These are phyloP conservation scores for Penaeus vannamei DNA, from an alignment of 1,140 invertebrate species.

Conservation along the genomic window DNA sequence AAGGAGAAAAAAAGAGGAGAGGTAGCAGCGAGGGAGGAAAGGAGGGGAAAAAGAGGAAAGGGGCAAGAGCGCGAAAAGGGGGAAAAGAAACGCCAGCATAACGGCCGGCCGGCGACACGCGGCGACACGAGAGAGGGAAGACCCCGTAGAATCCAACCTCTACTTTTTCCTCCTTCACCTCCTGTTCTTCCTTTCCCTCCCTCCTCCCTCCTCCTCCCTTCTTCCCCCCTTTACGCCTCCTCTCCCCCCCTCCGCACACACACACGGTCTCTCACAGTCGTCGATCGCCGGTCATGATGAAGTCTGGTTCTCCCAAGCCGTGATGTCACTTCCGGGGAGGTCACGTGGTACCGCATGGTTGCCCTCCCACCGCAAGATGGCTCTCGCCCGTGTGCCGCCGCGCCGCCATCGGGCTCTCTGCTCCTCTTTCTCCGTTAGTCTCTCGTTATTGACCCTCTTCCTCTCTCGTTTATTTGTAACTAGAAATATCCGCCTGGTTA, in stretches of 20 bases:
- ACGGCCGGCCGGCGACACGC: background rate
- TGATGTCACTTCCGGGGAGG: conserved; percentile 51
- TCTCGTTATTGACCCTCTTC: too few relatives aligned
- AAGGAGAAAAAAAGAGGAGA: background rate
- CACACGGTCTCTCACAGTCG: too few relatives aligned
- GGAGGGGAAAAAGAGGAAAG: background rate
- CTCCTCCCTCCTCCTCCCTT: background rate
- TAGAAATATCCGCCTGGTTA: too few relatives aligned
- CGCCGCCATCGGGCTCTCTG: background rate
- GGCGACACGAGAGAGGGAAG: too few relatives aligned
- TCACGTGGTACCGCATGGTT: conserved; percentile 43
- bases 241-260: too few relatives aligned
- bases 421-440: background rate
- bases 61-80: background rate
- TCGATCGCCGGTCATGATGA: too few relatives aligned
- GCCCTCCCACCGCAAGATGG: conserved; percentile 36
- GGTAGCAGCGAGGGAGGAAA: background rate
- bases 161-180: too few relatives aligned
- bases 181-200: background rate
- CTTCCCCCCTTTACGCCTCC: background rate
- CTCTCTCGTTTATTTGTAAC: too few relatives aligned
- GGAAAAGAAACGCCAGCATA: background rate
- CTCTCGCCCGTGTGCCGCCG: background rate
- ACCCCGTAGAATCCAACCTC: too few relatives aligned
- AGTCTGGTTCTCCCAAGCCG: too few relatives aligned